Evolutionary conservation across 2,888 invertebrate species (phyloP).

Genomic region (Scrobipalpa atriplicella): DNA sequence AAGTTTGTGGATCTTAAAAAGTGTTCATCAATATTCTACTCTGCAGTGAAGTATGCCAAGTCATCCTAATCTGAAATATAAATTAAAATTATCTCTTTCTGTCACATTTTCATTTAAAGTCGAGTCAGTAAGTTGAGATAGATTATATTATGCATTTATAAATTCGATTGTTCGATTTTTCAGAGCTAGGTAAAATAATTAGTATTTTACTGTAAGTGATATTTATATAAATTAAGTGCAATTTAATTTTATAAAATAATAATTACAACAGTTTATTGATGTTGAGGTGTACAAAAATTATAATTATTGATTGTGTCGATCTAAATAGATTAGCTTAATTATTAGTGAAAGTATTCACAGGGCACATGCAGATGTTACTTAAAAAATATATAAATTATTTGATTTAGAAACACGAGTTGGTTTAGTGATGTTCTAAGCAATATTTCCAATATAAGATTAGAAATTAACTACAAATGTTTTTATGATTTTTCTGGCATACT

Average conservation of each 20-base stretch:
- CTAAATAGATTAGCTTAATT: not conserved
- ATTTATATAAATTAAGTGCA: constrained; percentile 41
- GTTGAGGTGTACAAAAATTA: constrained; percentile 33
- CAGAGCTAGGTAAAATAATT: constrained; percentile 44
- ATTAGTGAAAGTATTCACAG: not conserved
- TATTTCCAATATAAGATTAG: not conserved
- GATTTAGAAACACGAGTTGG: not conserved
- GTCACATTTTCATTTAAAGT: not conserved
- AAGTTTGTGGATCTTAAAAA: not conserved
- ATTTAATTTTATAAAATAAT: constrained; percentile 38
- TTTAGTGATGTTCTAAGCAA: not conserved
- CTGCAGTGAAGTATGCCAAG: not conserved
- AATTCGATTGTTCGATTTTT: constrained; percentile 16
- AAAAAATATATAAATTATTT: not conserved
- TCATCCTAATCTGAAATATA: too few species aligned
- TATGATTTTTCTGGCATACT: not conserved
- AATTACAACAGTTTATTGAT: constrained; percentile 29
- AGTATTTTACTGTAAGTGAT: constrained; percentile 28
- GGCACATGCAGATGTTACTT: not conserved
- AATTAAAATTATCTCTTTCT: too few species aligned
- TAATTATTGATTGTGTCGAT: not conserved
- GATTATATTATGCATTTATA: constrained; percentile 10
- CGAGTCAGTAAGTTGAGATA: not conserved
- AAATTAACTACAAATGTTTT: not conserved
- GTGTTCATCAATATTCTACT: not conserved